phyloP scores from a whole-genome alignment of 64 coral and sea anemone genomes.

The Pocillopora damicornis region DNA sequence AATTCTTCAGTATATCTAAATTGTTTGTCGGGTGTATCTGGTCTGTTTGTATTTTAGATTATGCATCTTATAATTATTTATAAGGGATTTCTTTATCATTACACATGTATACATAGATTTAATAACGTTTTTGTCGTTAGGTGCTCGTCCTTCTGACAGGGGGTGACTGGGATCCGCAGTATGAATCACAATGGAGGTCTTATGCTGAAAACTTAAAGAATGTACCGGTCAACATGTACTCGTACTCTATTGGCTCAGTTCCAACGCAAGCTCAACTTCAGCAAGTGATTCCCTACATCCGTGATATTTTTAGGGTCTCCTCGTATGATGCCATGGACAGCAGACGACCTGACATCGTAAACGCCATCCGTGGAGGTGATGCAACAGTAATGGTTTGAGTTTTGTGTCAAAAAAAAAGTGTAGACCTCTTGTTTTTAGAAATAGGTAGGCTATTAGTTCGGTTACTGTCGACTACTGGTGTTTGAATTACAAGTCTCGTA shows the following conservation, averaged over 20 bases:
- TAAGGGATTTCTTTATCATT: too few relatives aligned
- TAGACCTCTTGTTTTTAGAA: too few relatives aligned
- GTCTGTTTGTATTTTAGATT: too few relatives aligned
- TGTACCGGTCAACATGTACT: slow-evolving; percentile 45
- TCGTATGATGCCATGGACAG: slow-evolving; percentile 24
- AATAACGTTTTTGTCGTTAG: slow-evolving; percentile 7
- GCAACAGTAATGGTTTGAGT: not conserved
- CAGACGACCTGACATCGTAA: slow-evolving; percentile 3
- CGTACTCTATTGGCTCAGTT: slow-evolving; percentile 41
- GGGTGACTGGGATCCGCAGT: slow-evolving; percentile 43
- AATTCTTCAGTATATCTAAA: too few relatives aligned
- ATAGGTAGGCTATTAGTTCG: too few relatives aligned
- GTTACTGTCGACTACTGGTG: too few relatives aligned
- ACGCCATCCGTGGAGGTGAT: slow-evolving; percentile 32
- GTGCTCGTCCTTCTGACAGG: slow-evolving; percentile 59
- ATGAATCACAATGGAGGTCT: slow-evolving; percentile 26
- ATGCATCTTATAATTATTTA: too few relatives aligned
- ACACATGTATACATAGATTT: not conserved
- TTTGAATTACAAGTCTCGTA: too few relatives aligned
- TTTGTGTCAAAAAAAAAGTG: too few relatives aligned
- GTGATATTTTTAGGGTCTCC: slow-evolving; percentile 39
- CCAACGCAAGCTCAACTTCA: slow-evolving; percentile 31
- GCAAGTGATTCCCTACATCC: slow-evolving; percentile 16
- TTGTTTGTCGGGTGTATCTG: too few relatives aligned
- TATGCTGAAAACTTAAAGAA: slow-evolving; percentile 44